Conservation (phyloP, 92 coral and sea anemone species). For the Paragorgia papillata region DNA sequence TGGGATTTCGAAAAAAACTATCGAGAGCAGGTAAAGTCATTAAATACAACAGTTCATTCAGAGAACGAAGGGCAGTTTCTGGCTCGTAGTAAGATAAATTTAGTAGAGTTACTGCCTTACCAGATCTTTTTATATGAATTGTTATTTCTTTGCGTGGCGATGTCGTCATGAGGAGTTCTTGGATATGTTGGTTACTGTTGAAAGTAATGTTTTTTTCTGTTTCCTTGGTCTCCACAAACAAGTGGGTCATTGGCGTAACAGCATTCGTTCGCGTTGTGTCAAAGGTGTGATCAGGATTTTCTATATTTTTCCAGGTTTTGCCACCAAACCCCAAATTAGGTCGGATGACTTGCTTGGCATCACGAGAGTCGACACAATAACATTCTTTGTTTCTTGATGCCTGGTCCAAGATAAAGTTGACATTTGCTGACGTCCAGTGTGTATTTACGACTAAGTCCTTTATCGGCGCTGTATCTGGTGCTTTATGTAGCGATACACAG, state of each 20-base stretch:
- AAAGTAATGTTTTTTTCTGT: slow-evolving; percentile 24
- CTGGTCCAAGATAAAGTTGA: slow-evolving; percentile 45
- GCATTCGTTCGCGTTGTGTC: slow-evolving; percentile 62
- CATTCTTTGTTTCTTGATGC: neutral
- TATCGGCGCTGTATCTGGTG: slow-evolving; percentile 48
- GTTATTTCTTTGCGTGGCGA: slow-evolving; percentile 39
- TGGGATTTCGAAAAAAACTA: too few species aligned
- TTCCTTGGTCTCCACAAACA: slow-evolving; percentile 51
- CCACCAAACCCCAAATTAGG: slow-evolving; percentile 54
- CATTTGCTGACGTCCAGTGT: slow-evolving; percentile 16
- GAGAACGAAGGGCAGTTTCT: too few species aligned
- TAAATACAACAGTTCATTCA: too few species aligned
- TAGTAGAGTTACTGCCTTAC: slow-evolving; percentile 40
- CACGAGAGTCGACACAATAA: slow-evolving; percentile 46
- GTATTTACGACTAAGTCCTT: slow-evolving; percentile 32
- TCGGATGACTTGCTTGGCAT: slow-evolving; percentile 53
- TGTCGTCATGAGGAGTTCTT: slow-evolving; percentile 46
- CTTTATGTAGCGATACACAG: slow-evolving; percentile 49
- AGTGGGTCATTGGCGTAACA: slow-evolving; percentile 56
- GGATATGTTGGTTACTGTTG: slow-evolving; percentile 27
- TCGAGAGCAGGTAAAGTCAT: too few species aligned
- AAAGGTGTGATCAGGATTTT: slow-evolving; percentile 59
- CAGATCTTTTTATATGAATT: slow-evolving; percentile 47
- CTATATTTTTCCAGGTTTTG: slow-evolving; percentile 47
- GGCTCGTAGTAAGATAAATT: slow-evolving; percentile 53